A percentile compares a stretch with the other conserved stretches of the same genome.
Evolutionary conservation across 2,113 vertebrate genomes (phyloP).

Genomic region (Gila orcuttii): DNA sequence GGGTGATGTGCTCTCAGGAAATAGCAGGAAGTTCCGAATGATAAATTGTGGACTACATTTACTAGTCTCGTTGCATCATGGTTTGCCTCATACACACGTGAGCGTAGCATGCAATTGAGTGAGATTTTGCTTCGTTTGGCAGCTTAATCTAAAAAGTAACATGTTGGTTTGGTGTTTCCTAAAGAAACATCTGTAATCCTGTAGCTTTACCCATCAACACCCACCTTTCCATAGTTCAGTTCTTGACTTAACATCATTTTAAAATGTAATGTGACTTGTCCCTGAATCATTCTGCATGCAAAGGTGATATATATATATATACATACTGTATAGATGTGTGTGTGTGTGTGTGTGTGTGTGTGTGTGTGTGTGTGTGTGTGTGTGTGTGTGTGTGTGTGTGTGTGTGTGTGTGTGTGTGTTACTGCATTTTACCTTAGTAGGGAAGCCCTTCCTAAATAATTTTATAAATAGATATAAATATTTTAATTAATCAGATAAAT

Average conservation of each 20-base stretch:
- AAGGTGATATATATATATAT: neutral
- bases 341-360: too few species aligned
- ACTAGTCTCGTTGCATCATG: neutral
- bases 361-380: too few species aligned
- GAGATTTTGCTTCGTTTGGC: neutral
- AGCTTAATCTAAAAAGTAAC: neutral
- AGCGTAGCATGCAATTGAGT: neutral
- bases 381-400: too few species aligned
- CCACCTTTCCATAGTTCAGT: neutral
- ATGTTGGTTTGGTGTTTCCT: neutral
- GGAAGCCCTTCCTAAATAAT: neutral
- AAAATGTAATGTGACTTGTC: neutral
- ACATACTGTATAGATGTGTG: too few species aligned
- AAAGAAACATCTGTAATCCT: neutral
- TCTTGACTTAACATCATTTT: neutral
- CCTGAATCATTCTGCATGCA: neutral
- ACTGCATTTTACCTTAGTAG: neutral
- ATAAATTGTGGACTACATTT: constrained; percentile 17
- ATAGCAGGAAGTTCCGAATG: constrained; percentile 17
- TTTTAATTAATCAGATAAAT: neutral
- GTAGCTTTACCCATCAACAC: neutral
- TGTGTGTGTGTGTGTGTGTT: too few species aligned
- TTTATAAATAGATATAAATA: neutral
- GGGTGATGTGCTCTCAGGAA: constrained; percentile 37
- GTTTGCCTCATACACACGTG: too few species aligned